These are phyloP conservation scores for Perognathus longimembris DNA, from an alignment of 2,113 vertebrate genomes.

Conservation along the genomic window DNA sequence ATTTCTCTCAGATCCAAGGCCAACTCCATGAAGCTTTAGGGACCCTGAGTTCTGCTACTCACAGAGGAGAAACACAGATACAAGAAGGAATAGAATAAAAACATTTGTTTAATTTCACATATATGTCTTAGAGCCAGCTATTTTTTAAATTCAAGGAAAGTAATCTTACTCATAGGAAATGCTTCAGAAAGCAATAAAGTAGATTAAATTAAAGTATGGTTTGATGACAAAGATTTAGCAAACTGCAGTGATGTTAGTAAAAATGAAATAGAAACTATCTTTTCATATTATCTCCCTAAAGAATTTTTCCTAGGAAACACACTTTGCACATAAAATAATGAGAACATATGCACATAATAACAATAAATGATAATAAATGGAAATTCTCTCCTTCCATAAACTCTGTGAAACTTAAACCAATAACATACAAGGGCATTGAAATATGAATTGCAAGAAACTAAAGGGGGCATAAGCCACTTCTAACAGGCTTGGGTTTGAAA, in stretches of 20 bases:
- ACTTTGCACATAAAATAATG: conserved; percentile 80
- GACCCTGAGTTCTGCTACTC: background rate
- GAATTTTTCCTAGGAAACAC: conserved; percentile 67
- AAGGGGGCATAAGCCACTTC: conserved; percentile 35
- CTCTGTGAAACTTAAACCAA: conserved; percentile 67
- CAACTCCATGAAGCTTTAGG: background rate
- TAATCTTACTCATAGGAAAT: conserved; percentile 74
- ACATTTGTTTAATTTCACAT: conserved; percentile 51
- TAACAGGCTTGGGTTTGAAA: background rate
- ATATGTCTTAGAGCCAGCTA: conserved; percentile 57
- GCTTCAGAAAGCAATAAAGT: conserved; percentile 81
- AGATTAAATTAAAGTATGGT: conserved; percentile 82
- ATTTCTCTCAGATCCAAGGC: background rate
- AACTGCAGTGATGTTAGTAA: conserved; percentile 77
- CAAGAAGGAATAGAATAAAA: conserved; percentile 28
- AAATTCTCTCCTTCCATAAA: conserved; percentile 79
- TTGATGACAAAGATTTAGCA: conserved; percentile 82
- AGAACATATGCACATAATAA: conserved; percentile 77
- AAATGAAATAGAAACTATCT: conserved; percentile 78
- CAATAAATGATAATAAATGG: conserved; percentile 81
- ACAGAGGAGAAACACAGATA: conserved; percentile 54
- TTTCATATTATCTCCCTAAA: conserved; percentile 76
- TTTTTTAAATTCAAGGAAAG: conserved; percentile 73
- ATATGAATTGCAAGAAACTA: background rate
- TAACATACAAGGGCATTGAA: conserved; percentile 71